Conservation (phyloP, 2,113 vertebrate species). For the Dinomys branickii region DNA sequence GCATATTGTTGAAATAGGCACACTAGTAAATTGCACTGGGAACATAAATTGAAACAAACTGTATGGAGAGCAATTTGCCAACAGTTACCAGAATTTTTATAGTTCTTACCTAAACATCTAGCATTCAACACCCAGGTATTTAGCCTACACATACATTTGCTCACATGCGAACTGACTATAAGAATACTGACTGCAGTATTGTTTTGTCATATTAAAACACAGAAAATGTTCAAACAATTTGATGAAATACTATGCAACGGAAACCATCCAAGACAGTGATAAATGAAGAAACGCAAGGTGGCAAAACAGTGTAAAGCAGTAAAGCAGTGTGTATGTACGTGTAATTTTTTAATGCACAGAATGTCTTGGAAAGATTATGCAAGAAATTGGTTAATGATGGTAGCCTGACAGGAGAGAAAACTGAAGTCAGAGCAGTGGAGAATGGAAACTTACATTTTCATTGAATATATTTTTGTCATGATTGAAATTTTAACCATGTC, state of each 20-base stretch:
- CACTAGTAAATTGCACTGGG: neutral
- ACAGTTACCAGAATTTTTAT: conserved; percentile 10
- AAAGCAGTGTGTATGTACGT: neutral
- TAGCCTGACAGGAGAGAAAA: conserved; percentile 1
- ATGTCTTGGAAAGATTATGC: neutral
- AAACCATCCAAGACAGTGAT: neutral
- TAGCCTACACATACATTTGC: neutral
- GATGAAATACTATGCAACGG: neutral
- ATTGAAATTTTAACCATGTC: neutral
- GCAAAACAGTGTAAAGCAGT: neutral
- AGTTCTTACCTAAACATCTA: neutral
- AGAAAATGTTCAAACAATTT: neutral
- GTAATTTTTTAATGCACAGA: neutral
- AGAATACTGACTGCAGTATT: neutral
- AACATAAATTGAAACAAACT: neutral
- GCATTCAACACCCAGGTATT: neutral
- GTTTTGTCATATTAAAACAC: neutral
- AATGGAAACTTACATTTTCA: conserved; percentile 15
- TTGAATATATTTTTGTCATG: neutral
- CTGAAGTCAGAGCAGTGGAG: neutral
- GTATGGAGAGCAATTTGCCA: conserved; percentile 14
- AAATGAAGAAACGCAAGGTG: neutral
- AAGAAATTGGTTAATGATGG: neutral
- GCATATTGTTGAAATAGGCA: neutral
- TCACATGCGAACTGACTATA: neutral